These are phyloP conservation scores for Ladona fulva DNA, from an alignment of 1,140 invertebrate species.

Conservation along the genomic window DNA sequence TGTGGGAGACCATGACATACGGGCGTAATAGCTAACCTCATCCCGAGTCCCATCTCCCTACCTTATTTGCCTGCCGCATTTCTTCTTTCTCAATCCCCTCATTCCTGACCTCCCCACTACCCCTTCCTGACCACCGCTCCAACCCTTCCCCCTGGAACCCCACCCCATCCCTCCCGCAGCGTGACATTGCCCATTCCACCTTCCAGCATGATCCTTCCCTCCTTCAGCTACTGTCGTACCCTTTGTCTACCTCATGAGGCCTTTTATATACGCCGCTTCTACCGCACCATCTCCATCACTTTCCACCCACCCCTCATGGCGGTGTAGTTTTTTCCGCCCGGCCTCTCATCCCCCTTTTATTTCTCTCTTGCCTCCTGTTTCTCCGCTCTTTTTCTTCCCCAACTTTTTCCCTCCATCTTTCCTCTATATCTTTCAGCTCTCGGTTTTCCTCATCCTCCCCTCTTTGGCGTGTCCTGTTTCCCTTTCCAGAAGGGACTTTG, in stretches of 20 bases:
- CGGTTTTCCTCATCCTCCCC: background rate
- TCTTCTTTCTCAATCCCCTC: background rate
- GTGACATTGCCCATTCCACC: background rate
- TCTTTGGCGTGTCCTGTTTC: no score
- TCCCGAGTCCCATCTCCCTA: background rate
- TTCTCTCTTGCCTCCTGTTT: background rate
- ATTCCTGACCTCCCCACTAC: background rate
- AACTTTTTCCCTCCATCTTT: background rate
- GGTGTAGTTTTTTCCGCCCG: background rate
- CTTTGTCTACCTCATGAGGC: background rate
- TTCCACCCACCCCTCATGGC: background rate
- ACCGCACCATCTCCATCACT: background rate
- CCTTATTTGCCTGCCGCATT: background rate
- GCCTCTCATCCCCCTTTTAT: background rate
- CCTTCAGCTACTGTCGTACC: background rate
- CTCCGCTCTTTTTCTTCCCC: background rate
- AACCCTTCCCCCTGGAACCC: background rate
- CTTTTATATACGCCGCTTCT: background rate
- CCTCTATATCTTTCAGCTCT: background rate
- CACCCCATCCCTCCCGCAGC: background rate
- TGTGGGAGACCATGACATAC: background rate
- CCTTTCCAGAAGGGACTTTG: background rate
- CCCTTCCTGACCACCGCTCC: background rate
- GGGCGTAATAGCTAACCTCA: background rate
- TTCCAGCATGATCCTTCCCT: background rate